phyloP scores from a whole-genome alignment of 2,113 vertebrate genomes.

The Numenius arquata region DNA sequence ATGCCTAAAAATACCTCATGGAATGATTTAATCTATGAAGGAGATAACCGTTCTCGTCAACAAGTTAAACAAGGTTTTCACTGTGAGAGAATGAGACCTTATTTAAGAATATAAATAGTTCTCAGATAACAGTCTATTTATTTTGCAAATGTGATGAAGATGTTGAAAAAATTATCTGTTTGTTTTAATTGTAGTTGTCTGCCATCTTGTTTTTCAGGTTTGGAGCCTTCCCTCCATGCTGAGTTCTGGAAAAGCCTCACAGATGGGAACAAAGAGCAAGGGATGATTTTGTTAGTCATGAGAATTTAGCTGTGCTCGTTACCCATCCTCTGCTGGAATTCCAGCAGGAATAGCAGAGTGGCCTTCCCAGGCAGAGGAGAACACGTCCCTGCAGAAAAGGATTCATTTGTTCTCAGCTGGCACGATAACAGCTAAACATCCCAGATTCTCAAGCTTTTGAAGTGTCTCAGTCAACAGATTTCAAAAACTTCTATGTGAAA shows the following conservation, averaged over 20 bases:
- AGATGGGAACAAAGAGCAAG: neutral
- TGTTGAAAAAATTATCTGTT: neutral
- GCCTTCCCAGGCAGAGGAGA: neutral
- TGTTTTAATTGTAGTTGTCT: neutral
- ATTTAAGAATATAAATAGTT: neutral
- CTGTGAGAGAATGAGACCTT: neutral
- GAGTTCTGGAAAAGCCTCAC: neutral
- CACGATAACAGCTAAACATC: neutral
- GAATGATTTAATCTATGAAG: neutral
- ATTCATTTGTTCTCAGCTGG: neutral
- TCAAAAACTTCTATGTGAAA: neutral
- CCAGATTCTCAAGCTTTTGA: neutral
- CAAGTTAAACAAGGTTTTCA: neutral
- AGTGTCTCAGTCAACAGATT: neutral
- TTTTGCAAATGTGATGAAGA: constrained; percentile 18
- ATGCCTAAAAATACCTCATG: neutral
- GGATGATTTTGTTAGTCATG: neutral
- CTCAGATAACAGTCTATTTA: neutral
- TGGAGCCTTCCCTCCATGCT: neutral
- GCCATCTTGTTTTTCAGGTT: constrained; percentile 39
- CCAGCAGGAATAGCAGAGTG: neutral
- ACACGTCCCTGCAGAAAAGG: neutral
- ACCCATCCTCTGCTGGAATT: neutral
- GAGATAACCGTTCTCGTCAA: neutral
- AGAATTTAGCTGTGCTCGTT: neutral